Evolutionary conservation across 1,140 invertebrate species (phyloP), one percentile per base, ranked within the genome.

Genomic region (Acromyrmex heyeri): DNA sequence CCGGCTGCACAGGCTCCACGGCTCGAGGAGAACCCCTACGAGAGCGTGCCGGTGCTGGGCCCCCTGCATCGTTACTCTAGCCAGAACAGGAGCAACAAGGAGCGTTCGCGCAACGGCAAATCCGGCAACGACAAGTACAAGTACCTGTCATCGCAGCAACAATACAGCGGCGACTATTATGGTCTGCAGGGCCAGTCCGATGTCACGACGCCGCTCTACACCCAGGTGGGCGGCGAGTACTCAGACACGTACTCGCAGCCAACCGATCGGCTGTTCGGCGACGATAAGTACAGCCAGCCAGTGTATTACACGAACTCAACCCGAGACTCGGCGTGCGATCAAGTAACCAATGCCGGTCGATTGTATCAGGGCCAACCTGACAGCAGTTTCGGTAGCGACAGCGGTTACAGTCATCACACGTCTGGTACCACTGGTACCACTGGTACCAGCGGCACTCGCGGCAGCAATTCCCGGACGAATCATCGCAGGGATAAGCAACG

Each of bases 351-450:
- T 3, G 65, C 91, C 7, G 93, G 94, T 12, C 82, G 91, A 24
- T 38, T 95, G 7, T 95, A 95, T 77, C 94, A 95, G 50, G 93
- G 93, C 0, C 93, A 94, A n/a, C 94, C 95, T 14, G 95, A 96
- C 87, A 97, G 96, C 3, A 96, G 96, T 53, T 96, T 97, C 61
- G 96, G 96, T 7, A 97, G 96, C 27, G 97, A 97, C 91, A 97
- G 97, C 24, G 97, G 97, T 0, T 97, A 97, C 90, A 97, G 97
- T 88, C 97, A 97, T 90, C 96, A 97, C 85, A 97, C 97, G 12
- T 96, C 96, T 1, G 95, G 95, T 2, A 97, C 97, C 16, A 96
- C 96, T 5, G 95, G 95, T 3, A 94, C 93, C 7, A 94, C 91
- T 1, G 94, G 93, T 7, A 94, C 93, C 27, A 94, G 75, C 53